Conservation (phyloP, 2,888 invertebrate species). For the Sepioteuthis lessoniana region DNA sequence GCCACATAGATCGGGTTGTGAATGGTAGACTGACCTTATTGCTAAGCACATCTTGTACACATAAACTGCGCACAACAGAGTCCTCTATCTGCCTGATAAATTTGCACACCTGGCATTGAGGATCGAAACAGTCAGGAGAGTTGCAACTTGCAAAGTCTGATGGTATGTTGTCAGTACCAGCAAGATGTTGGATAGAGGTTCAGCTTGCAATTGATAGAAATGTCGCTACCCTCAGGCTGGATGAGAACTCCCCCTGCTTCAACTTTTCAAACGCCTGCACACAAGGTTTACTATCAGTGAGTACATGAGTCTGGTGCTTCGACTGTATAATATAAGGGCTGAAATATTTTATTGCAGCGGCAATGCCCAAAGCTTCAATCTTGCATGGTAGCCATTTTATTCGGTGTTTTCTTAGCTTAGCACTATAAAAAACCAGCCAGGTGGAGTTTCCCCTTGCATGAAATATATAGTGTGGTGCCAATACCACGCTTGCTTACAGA, state of each 20-base stretch:
- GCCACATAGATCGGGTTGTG: conserved; percentile 56
- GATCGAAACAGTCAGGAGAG: conserved; percentile 53
- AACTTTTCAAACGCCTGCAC: conserved; percentile 59
- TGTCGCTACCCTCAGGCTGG: conserved; percentile 56
- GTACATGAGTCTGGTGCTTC: conserved; percentile 48
- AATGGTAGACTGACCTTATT: conserved; percentile 52
- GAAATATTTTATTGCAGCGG: too few species aligned
- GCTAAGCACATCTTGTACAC: conserved; percentile 50
- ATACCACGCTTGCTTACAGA: too few species aligned
- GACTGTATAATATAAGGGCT: too few species aligned
- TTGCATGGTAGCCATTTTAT: too few species aligned
- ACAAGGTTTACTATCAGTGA: conserved; percentile 60
- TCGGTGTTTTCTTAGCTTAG: too few species aligned
- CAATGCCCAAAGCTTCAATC: too few species aligned
- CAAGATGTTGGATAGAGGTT: conserved; percentile 51
- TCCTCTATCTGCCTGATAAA: too few species aligned
- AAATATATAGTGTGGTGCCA: too few species aligned
- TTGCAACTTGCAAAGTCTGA: conserved; percentile 57
- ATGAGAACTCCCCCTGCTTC: conserved; percentile 58
- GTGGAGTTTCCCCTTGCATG: too few species aligned
- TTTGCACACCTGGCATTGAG: conserved; percentile 56
- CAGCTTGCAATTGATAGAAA: conserved; percentile 56
- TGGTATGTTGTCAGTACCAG: conserved; percentile 53
- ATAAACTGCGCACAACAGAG: conserved; percentile 54
- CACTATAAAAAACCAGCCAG: too few species aligned